Evolutionary conservation across 2,113 vertebrate species (phyloP).

Genomic region (Amia ocellicauda): DNA sequence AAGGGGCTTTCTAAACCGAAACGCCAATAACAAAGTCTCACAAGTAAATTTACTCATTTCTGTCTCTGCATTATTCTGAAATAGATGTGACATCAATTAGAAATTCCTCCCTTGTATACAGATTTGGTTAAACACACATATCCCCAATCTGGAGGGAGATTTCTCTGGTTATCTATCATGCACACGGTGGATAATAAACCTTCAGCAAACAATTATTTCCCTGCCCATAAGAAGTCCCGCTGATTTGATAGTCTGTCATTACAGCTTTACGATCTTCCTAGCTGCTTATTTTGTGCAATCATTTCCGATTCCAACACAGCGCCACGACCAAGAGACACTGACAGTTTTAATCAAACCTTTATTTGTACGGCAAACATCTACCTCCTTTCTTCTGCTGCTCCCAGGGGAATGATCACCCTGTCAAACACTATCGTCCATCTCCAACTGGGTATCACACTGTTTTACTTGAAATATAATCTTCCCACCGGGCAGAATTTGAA

Average conservation of each 20-base stretch:
- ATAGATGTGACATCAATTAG: too few relatives aligned
- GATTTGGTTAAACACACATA: too few relatives aligned
- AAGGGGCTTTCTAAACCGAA: too few relatives aligned
- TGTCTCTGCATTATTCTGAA: too few relatives aligned
- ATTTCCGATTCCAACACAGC: not conserved
- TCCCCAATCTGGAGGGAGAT: not conserved
- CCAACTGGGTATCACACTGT: not conserved
- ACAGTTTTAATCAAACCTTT: slow-evolving; percentile 6
- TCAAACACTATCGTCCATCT: not conserved
- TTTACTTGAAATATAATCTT: not conserved
- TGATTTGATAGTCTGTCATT: slow-evolving; percentile 9
- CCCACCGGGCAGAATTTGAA: not conserved
- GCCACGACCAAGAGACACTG: not conserved
- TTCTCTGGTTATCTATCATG: not conserved
- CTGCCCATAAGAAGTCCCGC: not conserved
- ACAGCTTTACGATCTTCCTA: slow-evolving; percentile 3
- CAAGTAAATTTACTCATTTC: too few relatives aligned
- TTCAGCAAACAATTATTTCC: not conserved
- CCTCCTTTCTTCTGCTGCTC: not conserved
- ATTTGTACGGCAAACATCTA: not conserved
- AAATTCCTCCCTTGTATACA: too few relatives aligned
- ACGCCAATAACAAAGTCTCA: too few relatives aligned
- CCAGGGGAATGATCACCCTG: not conserved
- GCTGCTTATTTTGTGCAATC: slow-evolving; percentile 11
- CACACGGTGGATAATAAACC: not conserved